A percentile compares a stretch with the other conserved stretches of the same genome.
These are phyloP conservation scores for Regulus satrapa DNA, from an alignment of 2,113 vertebrate genomes.

Conservation along the genomic window DNA sequence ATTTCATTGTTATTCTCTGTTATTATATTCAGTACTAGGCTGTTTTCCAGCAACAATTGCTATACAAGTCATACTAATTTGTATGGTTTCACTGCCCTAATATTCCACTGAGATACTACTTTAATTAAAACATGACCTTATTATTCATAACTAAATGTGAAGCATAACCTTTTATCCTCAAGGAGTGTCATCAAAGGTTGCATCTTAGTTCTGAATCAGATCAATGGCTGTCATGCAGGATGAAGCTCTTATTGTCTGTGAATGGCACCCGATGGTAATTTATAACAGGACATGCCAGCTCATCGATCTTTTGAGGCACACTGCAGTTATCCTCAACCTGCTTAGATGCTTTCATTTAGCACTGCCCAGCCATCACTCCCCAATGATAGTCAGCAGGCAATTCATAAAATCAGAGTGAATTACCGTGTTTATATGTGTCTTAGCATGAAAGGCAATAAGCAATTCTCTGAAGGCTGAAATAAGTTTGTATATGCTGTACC, in stretches of 20 bases:
- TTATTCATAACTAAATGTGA: slow-evolving; percentile 74
- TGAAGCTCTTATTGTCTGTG: slow-evolving; percentile 55
- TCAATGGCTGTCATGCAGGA: slow-evolving; percentile 73
- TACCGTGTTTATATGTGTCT: slow-evolving; percentile 9
- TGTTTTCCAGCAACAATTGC: slow-evolving; percentile 65
- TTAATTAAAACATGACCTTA: slow-evolving; percentile 79
- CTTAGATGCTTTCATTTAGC: slow-evolving; percentile 52
- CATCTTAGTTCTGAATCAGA: slow-evolving; percentile 55
- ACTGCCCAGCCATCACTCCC: slow-evolving; percentile 18
- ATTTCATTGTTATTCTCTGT: slow-evolving; percentile 31
- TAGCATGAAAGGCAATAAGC: slow-evolving; percentile 13
- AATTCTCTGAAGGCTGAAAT: slow-evolving; percentile 15
- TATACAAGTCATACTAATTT: slow-evolving; percentile 71
- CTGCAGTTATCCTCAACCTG: slow-evolving; percentile 42
- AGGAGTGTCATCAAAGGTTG: slow-evolving; percentile 71
- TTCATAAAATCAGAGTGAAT: slow-evolving; percentile 57
- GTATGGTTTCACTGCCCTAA: slow-evolving; percentile 64
- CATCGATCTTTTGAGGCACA: slow-evolving; percentile 71
- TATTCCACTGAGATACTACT: slow-evolving; percentile 60
- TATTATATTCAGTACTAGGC: slow-evolving; percentile 28
- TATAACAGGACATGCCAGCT: slow-evolving; percentile 65
- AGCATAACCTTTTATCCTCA: slow-evolving; percentile 75
- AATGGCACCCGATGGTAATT: slow-evolving; percentile 73
- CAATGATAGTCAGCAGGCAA: slow-evolving; percentile 15
- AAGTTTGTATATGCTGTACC: slow-evolving; percentile 10